phyloP scores from a whole-genome alignment of 2,888 invertebrate species.

The Cryptocephalus primarius region DNA sequence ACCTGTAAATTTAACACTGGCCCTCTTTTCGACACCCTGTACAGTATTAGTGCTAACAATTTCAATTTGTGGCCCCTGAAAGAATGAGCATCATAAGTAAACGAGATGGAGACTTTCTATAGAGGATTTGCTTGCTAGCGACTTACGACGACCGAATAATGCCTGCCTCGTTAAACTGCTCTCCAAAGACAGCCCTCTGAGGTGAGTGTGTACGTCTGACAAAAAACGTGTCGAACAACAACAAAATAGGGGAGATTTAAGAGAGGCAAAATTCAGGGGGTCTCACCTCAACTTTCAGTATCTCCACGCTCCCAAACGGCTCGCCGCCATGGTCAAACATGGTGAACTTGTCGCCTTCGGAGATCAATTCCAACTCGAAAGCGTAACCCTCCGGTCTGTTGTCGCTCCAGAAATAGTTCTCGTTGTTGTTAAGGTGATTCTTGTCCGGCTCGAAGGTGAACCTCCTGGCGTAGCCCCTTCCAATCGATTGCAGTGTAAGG shows the following conservation, averaged over 20 bases:
- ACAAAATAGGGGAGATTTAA: no score
- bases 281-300: constrained; percentile 53
- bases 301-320: constrained; percentile 56
- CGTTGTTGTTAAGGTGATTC: constrained; percentile 52
- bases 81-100: constrained; percentile 33
- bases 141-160: constrained; percentile 32
- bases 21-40: constrained; percentile 47
- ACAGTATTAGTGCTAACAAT: constrained; percentile 32
- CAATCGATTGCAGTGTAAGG: constrained; percentile 54
- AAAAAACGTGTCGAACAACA: no score
- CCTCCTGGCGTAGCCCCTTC: constrained; percentile 62
- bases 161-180: constrained; percentile 3
- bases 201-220: no score
- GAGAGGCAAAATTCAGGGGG: no score
- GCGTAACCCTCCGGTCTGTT: constrained; percentile 62
- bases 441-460: constrained; percentile 58
- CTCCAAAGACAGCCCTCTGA: background rate
- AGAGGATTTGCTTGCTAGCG: constrained; percentile 21
- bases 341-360: constrained; percentile 60
- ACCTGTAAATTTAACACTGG: constrained; percentile 49
- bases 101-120: constrained; percentile 5
- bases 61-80: constrained; percentile 43
- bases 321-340: constrained; percentile 56
- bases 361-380: constrained; percentile 58
- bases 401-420: constrained; percentile 70